A percentile compares a stretch with the other conserved stretches of the same genome.
phyloP scores from a whole-genome alignment of 2,113 vertebrate species.

The Pongo abelii region DNA sequence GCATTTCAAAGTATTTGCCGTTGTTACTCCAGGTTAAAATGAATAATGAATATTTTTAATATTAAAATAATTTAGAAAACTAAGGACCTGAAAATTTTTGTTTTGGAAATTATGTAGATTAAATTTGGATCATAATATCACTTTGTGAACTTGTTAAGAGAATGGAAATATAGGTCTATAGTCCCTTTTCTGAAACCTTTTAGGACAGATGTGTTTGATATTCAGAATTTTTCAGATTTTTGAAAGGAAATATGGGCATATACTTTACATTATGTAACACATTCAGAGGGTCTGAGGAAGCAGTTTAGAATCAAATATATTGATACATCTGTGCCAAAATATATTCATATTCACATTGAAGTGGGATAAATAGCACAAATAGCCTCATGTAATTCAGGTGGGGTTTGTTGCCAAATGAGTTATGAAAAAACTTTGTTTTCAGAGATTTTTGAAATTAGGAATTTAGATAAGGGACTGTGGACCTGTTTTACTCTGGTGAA shows the following conservation, averaged over 20 bases:
- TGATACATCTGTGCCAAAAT: background rate
- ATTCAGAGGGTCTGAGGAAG: background rate
- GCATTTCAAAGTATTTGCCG: background rate
- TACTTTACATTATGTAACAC: background rate
- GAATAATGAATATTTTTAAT: background rate
- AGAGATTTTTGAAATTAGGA: background rate
- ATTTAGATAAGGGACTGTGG: background rate
- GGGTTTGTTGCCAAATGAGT: conserved; percentile 15
- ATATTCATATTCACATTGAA: background rate
- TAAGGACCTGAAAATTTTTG: background rate
- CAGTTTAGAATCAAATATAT: background rate
- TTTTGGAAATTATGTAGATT: background rate
- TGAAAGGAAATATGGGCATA: background rate
- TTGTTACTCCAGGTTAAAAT: background rate
- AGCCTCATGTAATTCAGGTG: background rate
- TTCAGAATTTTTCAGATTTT: conserved; percentile 8
- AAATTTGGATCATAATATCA: background rate
- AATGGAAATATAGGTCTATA: background rate
- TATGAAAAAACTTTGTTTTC: background rate
- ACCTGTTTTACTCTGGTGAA: background rate
- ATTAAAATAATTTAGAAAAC: conserved; percentile 24
- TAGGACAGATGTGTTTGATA: background rate
- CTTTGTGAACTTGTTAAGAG: background rate
- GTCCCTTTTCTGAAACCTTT: background rate
- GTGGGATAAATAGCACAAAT: background rate